A percentile compares a stretch with the other conserved stretches of the same genome.
Conservation (phyloP, 1,140 invertebrate species). For the Pachyrhynchus sulphureomaculatus region DNA sequence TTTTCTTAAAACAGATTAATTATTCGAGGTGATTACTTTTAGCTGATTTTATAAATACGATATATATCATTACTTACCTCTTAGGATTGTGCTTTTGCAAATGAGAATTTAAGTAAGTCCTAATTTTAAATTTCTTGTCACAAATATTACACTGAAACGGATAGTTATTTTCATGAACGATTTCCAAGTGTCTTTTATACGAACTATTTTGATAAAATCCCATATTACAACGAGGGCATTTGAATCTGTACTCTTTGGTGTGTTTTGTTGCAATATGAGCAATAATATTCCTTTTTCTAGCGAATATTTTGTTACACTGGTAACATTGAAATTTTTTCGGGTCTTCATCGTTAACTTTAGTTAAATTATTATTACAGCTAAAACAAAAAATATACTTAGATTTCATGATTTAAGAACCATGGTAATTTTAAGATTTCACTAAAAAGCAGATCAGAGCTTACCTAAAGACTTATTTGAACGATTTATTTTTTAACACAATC, state of each 20-base stretch:
- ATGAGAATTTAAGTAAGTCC: constrained; percentile 7
- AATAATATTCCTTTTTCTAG: constrained; percentile 20
- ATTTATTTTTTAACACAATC: too few relatives aligned
- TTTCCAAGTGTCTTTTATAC: constrained; percentile 23
- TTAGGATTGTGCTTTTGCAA: constrained; percentile 9
- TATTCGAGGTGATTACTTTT: too few relatives aligned
- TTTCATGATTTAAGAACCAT: not conserved
- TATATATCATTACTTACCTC: not conserved
- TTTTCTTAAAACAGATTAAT: too few relatives aligned
- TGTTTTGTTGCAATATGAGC: constrained; percentile 43
- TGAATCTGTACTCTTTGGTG: constrained; percentile 12
- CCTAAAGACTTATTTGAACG: too few relatives aligned
- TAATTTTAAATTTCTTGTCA: constrained; percentile 21
- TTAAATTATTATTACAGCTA: too few relatives aligned
- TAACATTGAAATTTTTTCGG: not conserved
- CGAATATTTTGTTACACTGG: constrained; percentile 30
- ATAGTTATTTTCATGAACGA: constrained; percentile 31
- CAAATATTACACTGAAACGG: constrained; percentile 36
- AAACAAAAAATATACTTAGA: too few relatives aligned
- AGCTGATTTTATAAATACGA: too few relatives aligned
- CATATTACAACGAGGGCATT: constrained; percentile 19
- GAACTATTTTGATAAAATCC: constrained; percentile 23
- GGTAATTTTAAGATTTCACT: too few relatives aligned
- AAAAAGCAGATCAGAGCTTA: too few relatives aligned
- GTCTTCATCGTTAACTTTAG: constrained; percentile 35